Conservation (phyloP, 2,888 invertebrate species). For the Pristionchus japonicus region DNA sequence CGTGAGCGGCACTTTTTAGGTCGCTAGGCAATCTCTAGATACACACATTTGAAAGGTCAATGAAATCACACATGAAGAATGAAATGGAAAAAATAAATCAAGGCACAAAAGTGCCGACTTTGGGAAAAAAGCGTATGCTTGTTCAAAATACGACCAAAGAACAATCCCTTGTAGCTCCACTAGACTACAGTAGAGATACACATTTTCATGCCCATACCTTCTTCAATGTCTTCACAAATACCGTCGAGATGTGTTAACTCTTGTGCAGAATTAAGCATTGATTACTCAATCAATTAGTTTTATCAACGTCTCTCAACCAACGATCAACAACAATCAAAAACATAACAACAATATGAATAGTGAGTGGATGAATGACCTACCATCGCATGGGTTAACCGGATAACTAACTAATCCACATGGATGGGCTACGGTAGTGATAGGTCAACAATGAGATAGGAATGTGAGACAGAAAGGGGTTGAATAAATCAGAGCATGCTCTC, state of each 20-base stretch:
- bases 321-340: conserved; percentile 42
- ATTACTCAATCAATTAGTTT: conserved; percentile 13
- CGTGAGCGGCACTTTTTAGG: conserved; percentile 10
- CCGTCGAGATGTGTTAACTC: conserved; percentile 8
- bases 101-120: background rate
- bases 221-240: background rate
- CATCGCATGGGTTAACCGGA: background rate
- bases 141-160: background rate
- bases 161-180: background rate
- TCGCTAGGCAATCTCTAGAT: background rate
- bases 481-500: conserved; percentile 81
- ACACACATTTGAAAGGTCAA: background rate
- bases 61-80: conserved; percentile 14
- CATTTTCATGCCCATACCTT: background rate
- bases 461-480: background rate
- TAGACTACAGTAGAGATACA: background rate
- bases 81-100: background rate
- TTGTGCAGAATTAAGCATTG: background rate
- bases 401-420: background rate
- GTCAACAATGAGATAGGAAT: background rate
- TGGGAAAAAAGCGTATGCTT: background rate
- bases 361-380: conserved; percentile 19
- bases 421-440: conserved; percentile 21
- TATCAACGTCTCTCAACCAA: conserved; percentile 25
- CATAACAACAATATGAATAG: conserved; percentile 27